Conservation (phyloP, 2,888 invertebrate species). For the Asteroscopus sphinx region DNA sequence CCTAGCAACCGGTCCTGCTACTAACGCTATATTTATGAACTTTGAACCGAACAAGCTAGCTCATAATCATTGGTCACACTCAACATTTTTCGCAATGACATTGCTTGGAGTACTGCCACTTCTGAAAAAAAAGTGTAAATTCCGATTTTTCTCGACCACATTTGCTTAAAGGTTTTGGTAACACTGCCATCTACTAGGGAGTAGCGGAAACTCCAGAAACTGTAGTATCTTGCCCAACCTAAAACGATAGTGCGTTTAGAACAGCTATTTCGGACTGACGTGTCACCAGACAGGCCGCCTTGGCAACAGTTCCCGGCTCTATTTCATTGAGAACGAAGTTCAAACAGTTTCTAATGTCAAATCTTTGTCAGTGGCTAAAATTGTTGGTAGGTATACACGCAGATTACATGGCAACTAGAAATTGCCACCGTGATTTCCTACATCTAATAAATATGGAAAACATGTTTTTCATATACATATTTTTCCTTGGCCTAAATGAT, state of each 20-base stretch:
- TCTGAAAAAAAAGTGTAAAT: conserved; percentile 5
- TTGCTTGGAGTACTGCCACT: conserved; percentile 36
- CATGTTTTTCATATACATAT: not conserved
- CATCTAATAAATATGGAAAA: not conserved
- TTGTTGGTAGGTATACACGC: conserved; percentile 9
- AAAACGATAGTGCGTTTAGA: conserved; percentile 62
- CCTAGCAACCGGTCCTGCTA: conserved; percentile 27
- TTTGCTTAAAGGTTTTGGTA: conserved; percentile 11
- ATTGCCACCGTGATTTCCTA: conserved; percentile 8
- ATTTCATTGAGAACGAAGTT: conserved; percentile 81
- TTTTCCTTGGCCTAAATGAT: conserved; percentile 16
- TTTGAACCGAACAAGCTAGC: conserved; percentile 13
- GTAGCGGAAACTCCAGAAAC: conserved; percentile 68
- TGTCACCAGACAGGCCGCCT: conserved; percentile 75
- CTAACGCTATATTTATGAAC: conserved; percentile 19
- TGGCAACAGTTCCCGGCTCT: conserved; percentile 79
- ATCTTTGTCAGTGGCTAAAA: conserved; percentile 59
- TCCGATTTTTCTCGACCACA: conserved; percentile 3
- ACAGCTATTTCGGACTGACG: conserved; percentile 78
- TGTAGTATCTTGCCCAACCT: conserved; percentile 51
- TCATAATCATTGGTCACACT: conserved; percentile 13
- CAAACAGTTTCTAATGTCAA: conserved; percentile 68
- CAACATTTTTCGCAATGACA: conserved; percentile 13
- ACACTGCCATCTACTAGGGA: conserved; percentile 78
- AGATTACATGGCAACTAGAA: conserved; percentile 24